phyloP scores from a whole-genome alignment of 2,797 vertebrate genomes.

The Chelon labrosus region DNA sequence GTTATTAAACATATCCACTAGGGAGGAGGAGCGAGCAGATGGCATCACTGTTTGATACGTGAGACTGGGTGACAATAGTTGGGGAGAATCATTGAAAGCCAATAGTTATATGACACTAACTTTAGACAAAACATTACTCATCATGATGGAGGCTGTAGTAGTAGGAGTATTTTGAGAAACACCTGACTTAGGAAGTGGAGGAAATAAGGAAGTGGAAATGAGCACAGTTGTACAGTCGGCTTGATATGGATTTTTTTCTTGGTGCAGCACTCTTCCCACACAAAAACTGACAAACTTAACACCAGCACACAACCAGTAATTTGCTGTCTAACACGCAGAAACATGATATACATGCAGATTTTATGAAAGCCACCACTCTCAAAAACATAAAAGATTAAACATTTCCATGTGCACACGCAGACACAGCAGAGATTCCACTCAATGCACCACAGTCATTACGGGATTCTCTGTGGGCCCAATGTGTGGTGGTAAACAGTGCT shows the following conservation, averaged over 20 bases:
- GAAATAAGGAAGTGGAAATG: background rate
- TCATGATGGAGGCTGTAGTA: constrained; percentile 1
- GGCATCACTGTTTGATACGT: constrained; percentile 11
- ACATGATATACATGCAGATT: constrained; percentile 36
- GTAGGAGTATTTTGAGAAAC: too few species aligned
- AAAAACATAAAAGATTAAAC: constrained; percentile 36
- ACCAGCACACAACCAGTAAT: constrained; percentile 14
- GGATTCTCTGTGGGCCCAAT: constrained; percentile 40
- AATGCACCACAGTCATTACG: constrained; percentile 33
- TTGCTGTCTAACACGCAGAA: constrained; percentile 9
- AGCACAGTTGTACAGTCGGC: constrained; percentile 33
- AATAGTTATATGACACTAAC: constrained; percentile 14
- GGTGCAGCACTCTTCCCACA: constrained; percentile 10
- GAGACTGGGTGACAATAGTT: constrained; percentile 18
- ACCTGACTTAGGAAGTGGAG: background rate
- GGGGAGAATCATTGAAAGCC: constrained; percentile 24
- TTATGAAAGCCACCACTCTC: constrained; percentile 28
- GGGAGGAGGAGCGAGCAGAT: constrained; percentile 1
- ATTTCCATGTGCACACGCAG: constrained; percentile 28
- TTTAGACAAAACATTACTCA: background rate
- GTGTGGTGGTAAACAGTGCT: constrained; percentile 55
- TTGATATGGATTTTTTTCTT: background rate
- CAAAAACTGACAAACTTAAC: constrained; percentile 20
- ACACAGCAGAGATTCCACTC: constrained; percentile 1
- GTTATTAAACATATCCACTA: constrained; percentile 32